phyloP scores from a whole-genome alignment of 2,888 invertebrate species.

The Dryocosmus kuriphilus region DNA sequence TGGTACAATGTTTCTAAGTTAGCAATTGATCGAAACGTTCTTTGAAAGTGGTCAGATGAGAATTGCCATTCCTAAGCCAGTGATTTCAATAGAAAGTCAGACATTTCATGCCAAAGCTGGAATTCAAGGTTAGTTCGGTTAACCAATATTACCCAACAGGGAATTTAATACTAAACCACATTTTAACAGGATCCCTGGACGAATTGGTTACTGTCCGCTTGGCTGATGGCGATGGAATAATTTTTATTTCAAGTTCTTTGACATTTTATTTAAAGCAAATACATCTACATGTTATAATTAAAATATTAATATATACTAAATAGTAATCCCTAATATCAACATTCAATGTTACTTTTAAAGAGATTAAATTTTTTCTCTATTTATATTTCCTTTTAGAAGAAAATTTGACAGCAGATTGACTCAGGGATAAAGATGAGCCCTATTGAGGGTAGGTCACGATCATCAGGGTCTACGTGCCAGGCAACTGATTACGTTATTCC shows the following conservation, averaged over 20 bases:
- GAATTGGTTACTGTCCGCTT: conserved; percentile 60
- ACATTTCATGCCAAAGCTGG: conserved; percentile 18
- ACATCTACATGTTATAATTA: background rate
- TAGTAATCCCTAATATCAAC: background rate
- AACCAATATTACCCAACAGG: conserved; percentile 41
- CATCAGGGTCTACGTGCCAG: conserved; percentile 58
- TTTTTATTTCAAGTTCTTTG: conserved; percentile 56
- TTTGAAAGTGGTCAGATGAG: background rate
- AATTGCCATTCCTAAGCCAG: conserved; percentile 6
- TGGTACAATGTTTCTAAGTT: background rate
- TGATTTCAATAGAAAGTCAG: conserved; percentile 22
- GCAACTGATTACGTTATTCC: conserved; percentile 57
- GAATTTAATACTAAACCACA: conserved; percentile 57
- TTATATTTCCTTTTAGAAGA: conserved; percentile 1
- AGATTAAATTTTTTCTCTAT: background rate
- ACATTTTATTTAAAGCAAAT: background rate
- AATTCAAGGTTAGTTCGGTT: conserved; percentile 53
- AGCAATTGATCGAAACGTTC: background rate
- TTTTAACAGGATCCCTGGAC: conserved; percentile 56
- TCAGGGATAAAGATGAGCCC: conserved; percentile 47
- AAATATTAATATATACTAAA: no score
- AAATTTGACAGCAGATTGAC: background rate
- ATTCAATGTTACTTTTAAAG: background rate
- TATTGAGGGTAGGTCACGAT: conserved; percentile 52
- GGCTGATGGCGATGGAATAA: conserved; percentile 47